Evolutionary conservation across 2,113 vertebrate species (phyloP).

Genomic region (Hydrolagus affinis): DNA sequence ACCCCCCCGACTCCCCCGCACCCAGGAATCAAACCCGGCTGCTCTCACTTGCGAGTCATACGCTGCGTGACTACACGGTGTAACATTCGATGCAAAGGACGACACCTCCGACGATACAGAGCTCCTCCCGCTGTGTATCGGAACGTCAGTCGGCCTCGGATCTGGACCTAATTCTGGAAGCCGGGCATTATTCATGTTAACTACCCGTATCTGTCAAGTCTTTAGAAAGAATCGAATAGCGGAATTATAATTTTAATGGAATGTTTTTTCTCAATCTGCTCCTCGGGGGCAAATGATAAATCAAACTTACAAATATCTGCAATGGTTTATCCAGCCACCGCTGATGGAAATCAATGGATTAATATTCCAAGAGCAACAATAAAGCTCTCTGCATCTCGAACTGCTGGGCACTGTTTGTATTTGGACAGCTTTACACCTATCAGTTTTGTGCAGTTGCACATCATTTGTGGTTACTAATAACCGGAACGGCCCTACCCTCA

Average conservation of each 20-base stretch:
- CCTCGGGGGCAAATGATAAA: background rate
- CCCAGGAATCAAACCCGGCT: no score
- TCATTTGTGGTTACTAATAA: slow-evolving; percentile 6
- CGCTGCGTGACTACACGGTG: no score
- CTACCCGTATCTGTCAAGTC: background rate
- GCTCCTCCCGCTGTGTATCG: no score
- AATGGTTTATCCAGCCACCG: background rate
- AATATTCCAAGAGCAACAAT: background rate
- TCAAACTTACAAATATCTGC: slow-evolving; percentile 1
- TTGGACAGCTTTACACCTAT: background rate
- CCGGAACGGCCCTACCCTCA: background rate
- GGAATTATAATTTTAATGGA: slow-evolving; percentile 30
- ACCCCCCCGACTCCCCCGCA: no score
- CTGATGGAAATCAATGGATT: slow-evolving; percentile 2
- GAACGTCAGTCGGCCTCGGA: no score
- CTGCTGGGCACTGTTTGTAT: slow-evolving; percentile 10
- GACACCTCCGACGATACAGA: no score
- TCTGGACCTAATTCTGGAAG: background rate
- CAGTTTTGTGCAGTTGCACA: background rate
- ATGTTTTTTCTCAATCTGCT: slow-evolving; percentile 27
- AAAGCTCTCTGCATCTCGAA: background rate
- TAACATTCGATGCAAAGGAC: no score
- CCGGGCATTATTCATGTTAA: slow-evolving; percentile 12
- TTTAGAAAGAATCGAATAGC: slow-evolving; percentile 13
- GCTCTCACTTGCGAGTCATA: no score